A percentile compares a stretch with the other conserved stretches of the same genome.
These are phyloP conservation scores for Hyla sarda DNA, from an alignment of 2,113 vertebrate species.

Conservation along the genomic window DNA sequence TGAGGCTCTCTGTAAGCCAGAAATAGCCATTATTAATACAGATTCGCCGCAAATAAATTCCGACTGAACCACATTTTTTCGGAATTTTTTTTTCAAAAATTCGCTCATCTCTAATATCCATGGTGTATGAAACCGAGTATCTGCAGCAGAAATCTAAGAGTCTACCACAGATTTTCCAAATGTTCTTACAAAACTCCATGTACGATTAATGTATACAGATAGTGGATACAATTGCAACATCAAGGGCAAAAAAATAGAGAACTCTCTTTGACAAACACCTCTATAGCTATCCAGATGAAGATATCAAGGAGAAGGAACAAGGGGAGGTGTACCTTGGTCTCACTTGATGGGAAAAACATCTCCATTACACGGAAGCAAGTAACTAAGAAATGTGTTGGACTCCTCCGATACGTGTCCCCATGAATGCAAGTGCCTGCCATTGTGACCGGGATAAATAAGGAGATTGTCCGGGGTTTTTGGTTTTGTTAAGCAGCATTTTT, in stretches of 20 bases:
- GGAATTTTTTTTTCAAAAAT: too few species aligned
- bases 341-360: conserved; percentile 63
- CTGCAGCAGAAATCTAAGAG: too few species aligned
- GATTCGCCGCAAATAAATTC: too few species aligned
- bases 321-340: conserved; percentile 66
- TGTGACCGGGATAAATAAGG: conserved; percentile 71
- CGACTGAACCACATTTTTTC: too few species aligned
- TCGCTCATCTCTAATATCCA: too few species aligned
- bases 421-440: conserved; percentile 66
- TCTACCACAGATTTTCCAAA: too few species aligned
- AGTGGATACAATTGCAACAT: neutral
- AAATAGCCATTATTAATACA: too few species aligned
- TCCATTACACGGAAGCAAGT: conserved; percentile 65
- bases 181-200: too few species aligned
- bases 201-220: too few species aligned
- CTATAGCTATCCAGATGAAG: conserved; percentile 64
- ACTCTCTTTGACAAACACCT: too few species aligned
- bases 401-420: conserved; percentile 68
- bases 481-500: conserved; percentile 69
- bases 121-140: too few species aligned
- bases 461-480: conserved; percentile 70
- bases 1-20: too few species aligned
- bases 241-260: neutral
- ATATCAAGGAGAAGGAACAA: conserved; percentile 65
- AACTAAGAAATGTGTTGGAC: conserved; percentile 65